Base-by-base conservation (phyloP, 53 echinoderm and acorn worm genomes). In the Holothuria scabra region DNA sequence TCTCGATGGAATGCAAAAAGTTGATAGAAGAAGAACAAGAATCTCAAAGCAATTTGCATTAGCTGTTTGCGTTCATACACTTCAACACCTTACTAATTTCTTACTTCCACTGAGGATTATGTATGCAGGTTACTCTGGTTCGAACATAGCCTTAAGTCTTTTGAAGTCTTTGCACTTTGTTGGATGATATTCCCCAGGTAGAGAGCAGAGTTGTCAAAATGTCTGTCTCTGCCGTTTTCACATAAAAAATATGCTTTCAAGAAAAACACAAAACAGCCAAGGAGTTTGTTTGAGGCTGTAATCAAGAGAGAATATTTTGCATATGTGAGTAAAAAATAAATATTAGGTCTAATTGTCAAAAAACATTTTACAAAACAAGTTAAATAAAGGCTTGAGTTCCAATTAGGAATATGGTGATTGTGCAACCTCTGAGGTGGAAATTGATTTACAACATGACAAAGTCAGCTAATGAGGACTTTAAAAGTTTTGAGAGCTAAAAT, bases 21-120 rank as follows among this genome's bases (percentile, higher is more conserved):
- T 46, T 72, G 46, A 46, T 72, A n/a, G n/a, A 26, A 14, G 20
- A 25, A 49, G 52, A 72, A 72, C 23, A 48, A 72, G 41, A 72
- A 30, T 72, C 72, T 72, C 72, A 72, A 72, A 72, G 72, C 72
- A 72, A 72, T 72, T 72, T 72, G 34, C 72, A 48, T 72, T 72
- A 48, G 72, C 72, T 72, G 72, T 72, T 46, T 72, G 72, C 72
- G 48, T 49, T 72, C 72, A 46, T 46, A 44, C 72, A 72, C 72
- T 72, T 24, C 23, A 72, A 72, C 72, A 72, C 72, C 72, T 72
- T 26, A 10, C 49, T 72, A 72, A 72, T 72, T 4, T 72, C 72
- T 44, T 34, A 12, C 1, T 49, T 72, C 72, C 46, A 25, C 72
- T 12, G 72, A 72, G 72, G 48, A 2, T 72, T 72, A 28, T 44